These are phyloP conservation scores for Clunio marinus DNA, from an alignment of 2,888 invertebrate genomes.

Conservation along the genomic window DNA sequence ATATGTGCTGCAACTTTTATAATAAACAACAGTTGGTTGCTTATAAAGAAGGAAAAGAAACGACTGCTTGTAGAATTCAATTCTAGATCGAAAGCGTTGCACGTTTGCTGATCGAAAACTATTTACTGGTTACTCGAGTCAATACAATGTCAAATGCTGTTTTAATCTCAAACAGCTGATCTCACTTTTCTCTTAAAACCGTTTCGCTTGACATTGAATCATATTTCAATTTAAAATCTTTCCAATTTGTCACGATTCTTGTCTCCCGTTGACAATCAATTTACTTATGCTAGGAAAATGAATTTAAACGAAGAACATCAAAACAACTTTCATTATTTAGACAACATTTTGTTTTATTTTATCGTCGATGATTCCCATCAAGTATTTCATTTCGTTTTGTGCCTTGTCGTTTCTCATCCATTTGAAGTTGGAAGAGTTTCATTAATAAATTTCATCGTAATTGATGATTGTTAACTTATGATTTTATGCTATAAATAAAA, in stretches of 20 bases:
- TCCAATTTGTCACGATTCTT: conserved; percentile 12
- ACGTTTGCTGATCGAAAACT: background rate
- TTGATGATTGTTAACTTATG: background rate
- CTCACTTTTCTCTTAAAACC: conserved; percentile 15
- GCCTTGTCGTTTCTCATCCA: background rate
- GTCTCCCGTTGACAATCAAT: background rate
- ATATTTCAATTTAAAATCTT: background rate
- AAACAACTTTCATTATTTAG: conserved; percentile 16
- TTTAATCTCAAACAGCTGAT: background rate
- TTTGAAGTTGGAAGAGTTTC: background rate
- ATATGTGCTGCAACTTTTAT: no score
- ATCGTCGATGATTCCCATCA: background rate
- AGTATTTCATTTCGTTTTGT: no score
- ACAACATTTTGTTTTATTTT: background rate
- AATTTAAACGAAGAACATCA: background rate
- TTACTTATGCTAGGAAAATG: no score
- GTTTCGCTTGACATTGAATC: conserved; percentile 8
- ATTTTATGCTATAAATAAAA: background rate
- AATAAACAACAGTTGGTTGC: no score
- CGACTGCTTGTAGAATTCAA: no score
- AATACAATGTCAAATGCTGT: conserved; percentile 1
- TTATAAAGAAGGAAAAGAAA: no score
- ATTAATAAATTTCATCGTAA: conserved; percentile 19
- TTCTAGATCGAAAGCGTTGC: conserved; percentile 7
- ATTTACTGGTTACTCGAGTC: background rate